Evolutionary conservation across 1,140 invertebrate genomes (phyloP), one percentile per base, ranked within the genome.

Genomic region (Linepithema humile): DNA sequence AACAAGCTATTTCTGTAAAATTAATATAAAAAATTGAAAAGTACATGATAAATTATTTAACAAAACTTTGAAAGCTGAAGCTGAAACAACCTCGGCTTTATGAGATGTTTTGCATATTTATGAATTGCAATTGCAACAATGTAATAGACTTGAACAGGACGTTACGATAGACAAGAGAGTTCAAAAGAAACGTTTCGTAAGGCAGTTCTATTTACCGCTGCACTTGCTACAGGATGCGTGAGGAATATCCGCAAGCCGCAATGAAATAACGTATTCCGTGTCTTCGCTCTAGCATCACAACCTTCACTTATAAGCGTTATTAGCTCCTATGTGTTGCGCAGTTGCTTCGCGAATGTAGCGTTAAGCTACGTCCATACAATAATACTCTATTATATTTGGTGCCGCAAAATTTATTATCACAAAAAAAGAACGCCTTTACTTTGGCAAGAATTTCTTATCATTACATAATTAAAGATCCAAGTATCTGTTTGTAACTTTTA

Each of bases 301-400:
- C 86, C 87, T 64, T 87, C 82, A 70, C 77, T 85, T 83, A 64
- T 83, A 69, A 78, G 55, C 82, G 53, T 84, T 86, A 89, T 55
- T 88, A 86, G 62, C 75, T 69, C 82, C 59, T 86, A 90, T 82
- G 86, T 82, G 83, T 89, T 89, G 87, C 84, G 38, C 80, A 84
- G 77, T 29, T 77, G 48, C 48, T 32, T 32, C 60, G 10, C 23
- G 64, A 67, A 9, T 9, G 64, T 23, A 17, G 48, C 45, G 5
- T 78, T 69, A 69, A 55, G 48, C 35, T 5, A 29, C 75, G 23
- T 78, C n/a, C 75, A 69, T 35, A 43, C 23, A 5, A 7, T 10
- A 29, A 6, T 23, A 26, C 10, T 17, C 17, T 26, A n/a, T 17
- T 35, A 32, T 23, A 43, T 32, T 32, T 12, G 35, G 10, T 29